phyloP scores from a whole-genome alignment of 1,140 invertebrate genomes.

The Agrypnia vestita region DNA sequence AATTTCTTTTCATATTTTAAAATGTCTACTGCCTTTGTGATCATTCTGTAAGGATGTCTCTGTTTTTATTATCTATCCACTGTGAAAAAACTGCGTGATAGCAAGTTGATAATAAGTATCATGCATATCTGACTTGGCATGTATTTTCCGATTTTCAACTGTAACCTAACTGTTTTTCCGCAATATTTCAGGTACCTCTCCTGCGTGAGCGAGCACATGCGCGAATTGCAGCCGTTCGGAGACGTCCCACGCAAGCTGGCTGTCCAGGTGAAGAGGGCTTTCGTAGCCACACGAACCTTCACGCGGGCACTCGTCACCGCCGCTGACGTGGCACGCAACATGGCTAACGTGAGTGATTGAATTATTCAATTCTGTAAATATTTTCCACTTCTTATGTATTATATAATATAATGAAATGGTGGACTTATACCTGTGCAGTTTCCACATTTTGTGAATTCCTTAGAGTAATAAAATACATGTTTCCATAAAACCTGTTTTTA shows the following conservation, averaged over 20 bases:
- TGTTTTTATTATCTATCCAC: too few species aligned
- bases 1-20: too few species aligned
- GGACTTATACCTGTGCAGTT: too few species aligned
- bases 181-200: constrained; percentile 80
- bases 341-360: constrained; percentile 81
- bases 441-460: too few species aligned
- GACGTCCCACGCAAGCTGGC: constrained; percentile 94
- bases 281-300: constrained; percentile 95
- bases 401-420: too few species aligned
- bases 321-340: constrained; percentile 86
- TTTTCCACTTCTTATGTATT: too few species aligned
- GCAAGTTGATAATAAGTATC: not conserved
- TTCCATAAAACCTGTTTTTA: too few species aligned
- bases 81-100: not conserved
- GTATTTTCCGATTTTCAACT: not conserved
- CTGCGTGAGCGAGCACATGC: constrained; percentile 93
- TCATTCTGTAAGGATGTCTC: too few species aligned
- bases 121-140: not conserved
- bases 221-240: constrained; percentile 93
- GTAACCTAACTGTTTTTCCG: too few species aligned
- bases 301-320: constrained; percentile 90
- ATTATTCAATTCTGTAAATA: too few species aligned
- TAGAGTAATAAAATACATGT: too few species aligned
- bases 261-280: constrained; percentile 90
- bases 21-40: too few species aligned